Evolutionary conservation across 2,888 invertebrate genomes (phyloP), one percentile per base, ranked within the genome.

Genomic region (Nomada lathburiana): DNA sequence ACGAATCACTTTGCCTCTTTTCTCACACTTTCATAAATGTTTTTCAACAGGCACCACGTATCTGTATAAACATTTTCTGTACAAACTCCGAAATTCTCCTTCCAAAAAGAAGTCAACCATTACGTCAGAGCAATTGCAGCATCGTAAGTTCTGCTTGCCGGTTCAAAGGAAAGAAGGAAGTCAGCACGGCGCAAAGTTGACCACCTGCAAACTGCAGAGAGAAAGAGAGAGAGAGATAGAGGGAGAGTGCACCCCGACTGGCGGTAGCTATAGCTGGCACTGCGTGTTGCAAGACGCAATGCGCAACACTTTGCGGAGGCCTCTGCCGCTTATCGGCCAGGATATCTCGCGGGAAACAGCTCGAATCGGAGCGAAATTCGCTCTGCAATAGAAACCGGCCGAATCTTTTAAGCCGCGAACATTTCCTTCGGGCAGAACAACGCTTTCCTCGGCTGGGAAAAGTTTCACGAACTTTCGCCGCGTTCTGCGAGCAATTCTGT

Each of bases 241-340:
- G 16, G 3, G 59, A 69, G 70, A 75, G n/a, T 75, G 80, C 86
- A 80, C 57, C 76, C 59, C 64, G 47, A 23, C 62, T n/a, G 44
- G 76, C 64, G 80, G 74, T 74, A 70, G 76, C 87, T 81, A 82
- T 87, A 78, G 77, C 80, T 52, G 69, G 62, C 77, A 76, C 85
- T 88, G 87, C 89, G 88, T 88, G 87, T 83, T 80, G 88, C 85
- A 91, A 90, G 92, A 91, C 93, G 93, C 93, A 93, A 91, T 93
- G 93, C 93, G 93, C 92, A 92, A 93, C 90, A 88, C 90, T 92
- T 92, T 92, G 93, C 93, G 87, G 92, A 88, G 85, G 77, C 81
- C 82, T 76, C 69, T 80, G 74, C 76, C 65, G 75, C 69, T 80
- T 78, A 76, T 81, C 85, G 76, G 36, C 10, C 55, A 67, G 73